Evolutionary conservation across 2,888 invertebrate species (phyloP).

Genomic region (Onchidella celtica): DNA sequence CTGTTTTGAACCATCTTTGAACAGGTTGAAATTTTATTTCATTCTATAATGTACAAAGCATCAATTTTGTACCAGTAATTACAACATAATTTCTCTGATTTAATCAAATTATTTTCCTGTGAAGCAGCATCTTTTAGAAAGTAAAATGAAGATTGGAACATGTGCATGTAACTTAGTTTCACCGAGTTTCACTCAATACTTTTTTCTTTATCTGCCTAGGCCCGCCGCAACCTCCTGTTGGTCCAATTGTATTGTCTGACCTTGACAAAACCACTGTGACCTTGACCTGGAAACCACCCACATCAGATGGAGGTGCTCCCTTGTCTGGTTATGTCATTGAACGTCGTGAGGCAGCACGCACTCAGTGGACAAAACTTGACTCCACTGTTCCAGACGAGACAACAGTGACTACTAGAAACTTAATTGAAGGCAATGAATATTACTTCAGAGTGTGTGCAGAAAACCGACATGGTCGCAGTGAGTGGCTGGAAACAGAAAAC

Average conservation of each 20-base stretch:
- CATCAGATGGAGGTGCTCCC: constrained; percentile 70
- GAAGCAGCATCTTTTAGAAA: too few species aligned
- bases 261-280: constrained; percentile 66
- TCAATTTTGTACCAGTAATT: too few species aligned
- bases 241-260: constrained; percentile 69
- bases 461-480: constrained; percentile 94
- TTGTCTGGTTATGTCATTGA: constrained; percentile 69
- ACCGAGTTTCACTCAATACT: too few species aligned
- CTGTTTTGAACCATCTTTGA: too few species aligned
- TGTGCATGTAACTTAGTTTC: too few species aligned
- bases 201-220: too few species aligned
- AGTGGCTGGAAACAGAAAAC: constrained; percentile 78
- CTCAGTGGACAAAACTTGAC: constrained; percentile 65
- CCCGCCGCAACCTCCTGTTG: constrained; percentile 58
- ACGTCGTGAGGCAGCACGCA: constrained; percentile 77
- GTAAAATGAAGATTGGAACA: too few species aligned
- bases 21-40: too few species aligned
- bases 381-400: constrained; percentile 55
- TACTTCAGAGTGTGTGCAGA: constrained; percentile 93
- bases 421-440: constrained; percentile 82
- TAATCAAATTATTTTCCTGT: too few species aligned
- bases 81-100: too few species aligned
- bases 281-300: constrained; percentile 77
- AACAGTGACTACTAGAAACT: constrained; percentile 61
- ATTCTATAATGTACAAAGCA: too few species aligned